A percentile compares a stretch with the other conserved stretches of the same genome.
Conservation (phyloP, 37 sponge, comb jelly and placozoan species). For the Geodia barretti region DNA sequence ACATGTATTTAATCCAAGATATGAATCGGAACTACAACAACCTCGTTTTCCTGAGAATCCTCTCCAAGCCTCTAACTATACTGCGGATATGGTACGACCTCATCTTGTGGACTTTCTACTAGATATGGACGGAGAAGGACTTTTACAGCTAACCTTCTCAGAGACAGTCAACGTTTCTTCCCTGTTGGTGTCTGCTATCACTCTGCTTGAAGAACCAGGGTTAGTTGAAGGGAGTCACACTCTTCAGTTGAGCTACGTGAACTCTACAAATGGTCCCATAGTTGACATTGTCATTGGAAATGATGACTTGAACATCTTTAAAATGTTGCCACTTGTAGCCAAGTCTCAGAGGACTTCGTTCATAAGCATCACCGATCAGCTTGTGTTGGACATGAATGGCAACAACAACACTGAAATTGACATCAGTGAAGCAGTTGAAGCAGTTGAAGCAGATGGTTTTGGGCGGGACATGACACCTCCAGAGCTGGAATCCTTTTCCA, state of each 20-base stretch:
- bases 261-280: constrained; percentile 68
- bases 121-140: constrained; percentile 72
- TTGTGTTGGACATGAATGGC: constrained; percentile 79
- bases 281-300: constrained; percentile 36
- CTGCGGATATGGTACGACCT: constrained; percentile 37
- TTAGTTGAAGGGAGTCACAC: constrained; percentile 15
- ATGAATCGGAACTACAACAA: constrained; percentile 70
- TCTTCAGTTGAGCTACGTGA: constrained; percentile 41
- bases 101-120: constrained; percentile 57
- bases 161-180: constrained; percentile 80
- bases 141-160: constrained; percentile 75
- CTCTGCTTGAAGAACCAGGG: constrained; percentile 38
- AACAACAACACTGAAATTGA: constrained; percentile 53
- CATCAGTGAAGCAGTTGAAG: constrained; percentile 1
- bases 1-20: constrained; percentile 46
- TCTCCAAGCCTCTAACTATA: constrained; percentile 20
- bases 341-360: constrained; percentile 35
- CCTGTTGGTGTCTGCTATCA: constrained; percentile 66
- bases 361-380: constrained; percentile 53
- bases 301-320: constrained; percentile 72
- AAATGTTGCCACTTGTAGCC: constrained; percentile 58
- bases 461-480: constrained; percentile 68
- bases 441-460: constrained; percentile 12
- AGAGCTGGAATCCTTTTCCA: constrained; percentile 47
- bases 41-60: constrained; percentile 1